Conservation (phyloP, 2,797 vertebrate genomes). For the Oreonectes daqikongensis region DNA sequence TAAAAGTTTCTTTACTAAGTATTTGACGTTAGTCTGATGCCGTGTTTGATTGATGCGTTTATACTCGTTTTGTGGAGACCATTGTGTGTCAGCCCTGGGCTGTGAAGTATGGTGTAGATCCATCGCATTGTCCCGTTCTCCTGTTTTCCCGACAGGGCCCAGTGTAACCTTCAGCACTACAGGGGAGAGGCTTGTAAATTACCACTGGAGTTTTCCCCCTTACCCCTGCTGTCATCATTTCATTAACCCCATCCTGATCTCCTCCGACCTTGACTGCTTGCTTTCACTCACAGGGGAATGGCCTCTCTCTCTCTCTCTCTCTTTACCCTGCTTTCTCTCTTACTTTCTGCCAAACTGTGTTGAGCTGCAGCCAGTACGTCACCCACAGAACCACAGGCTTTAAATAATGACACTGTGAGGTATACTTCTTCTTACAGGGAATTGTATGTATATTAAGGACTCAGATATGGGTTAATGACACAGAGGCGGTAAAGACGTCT, state of each 20-base stretch:
- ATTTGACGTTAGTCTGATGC: slow-evolving; percentile 20
- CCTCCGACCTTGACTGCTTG: slow-evolving; percentile 67
- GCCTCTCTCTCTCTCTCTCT: slow-evolving; percentile 54
- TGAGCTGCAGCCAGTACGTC: slow-evolving; percentile 59
- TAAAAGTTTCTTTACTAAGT: slow-evolving; percentile 10
- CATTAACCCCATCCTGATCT: slow-evolving; percentile 70
- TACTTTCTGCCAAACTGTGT: slow-evolving; percentile 56
- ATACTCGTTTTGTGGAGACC: neutral
- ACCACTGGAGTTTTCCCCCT: slow-evolving; percentile 59
- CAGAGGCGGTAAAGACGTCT: neutral
- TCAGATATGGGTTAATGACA: neutral
- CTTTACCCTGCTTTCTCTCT: slow-evolving; percentile 50
- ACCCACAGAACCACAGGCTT: slow-evolving; percentile 50
- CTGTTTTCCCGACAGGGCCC: slow-evolving; percentile 57
- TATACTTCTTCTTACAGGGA: slow-evolving; percentile 18
- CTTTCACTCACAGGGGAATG: slow-evolving; percentile 66
- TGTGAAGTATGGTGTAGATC: slow-evolving; percentile 48
- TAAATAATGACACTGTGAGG: neutral
- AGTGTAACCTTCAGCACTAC: slow-evolving; percentile 66
- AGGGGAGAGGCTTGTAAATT: slow-evolving; percentile 64
- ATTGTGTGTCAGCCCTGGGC: slow-evolving; percentile 37
- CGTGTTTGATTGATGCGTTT: slow-evolving; percentile 39
- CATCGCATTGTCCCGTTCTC: slow-evolving; percentile 49
- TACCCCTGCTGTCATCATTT: slow-evolving; percentile 65
- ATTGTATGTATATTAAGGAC: neutral